Percentiles rank a stretch among this genome's conserved stretches.
Evolutionary conservation across 2,797 vertebrate genomes (phyloP).

Genomic region (Hipposideros larvatus): DNA sequence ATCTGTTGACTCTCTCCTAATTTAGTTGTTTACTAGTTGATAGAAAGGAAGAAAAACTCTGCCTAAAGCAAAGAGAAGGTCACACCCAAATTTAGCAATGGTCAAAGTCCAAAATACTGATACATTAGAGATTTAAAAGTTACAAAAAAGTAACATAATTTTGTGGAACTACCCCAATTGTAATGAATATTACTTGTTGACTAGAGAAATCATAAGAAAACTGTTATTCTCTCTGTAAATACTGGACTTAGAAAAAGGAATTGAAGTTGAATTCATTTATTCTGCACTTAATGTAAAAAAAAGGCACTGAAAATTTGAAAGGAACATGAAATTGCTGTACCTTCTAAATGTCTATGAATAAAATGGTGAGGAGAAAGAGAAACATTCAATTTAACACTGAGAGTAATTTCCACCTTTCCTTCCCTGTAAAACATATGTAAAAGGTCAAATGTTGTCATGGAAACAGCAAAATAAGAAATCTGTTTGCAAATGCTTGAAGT

Average conservation of each 20-base stretch:
- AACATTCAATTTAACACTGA: slow-evolving; percentile 78
- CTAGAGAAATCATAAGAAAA: not conserved
- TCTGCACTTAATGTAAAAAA: slow-evolving; percentile 62
- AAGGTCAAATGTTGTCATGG: slow-evolving; percentile 88
- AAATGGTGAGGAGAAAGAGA: slow-evolving; percentile 69
- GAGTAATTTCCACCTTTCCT: slow-evolving; percentile 81
- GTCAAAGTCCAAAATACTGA: not conserved
- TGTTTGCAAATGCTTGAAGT: slow-evolving; percentile 73
- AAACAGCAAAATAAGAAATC: slow-evolving; percentile 87
- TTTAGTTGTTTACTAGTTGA: not conserved
- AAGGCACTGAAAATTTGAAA: slow-evolving; percentile 70
- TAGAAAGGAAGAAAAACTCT: not conserved
- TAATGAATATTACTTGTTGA: not conserved
- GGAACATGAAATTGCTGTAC: slow-evolving; percentile 65
- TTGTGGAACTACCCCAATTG: not conserved
- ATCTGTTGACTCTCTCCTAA: not conserved
- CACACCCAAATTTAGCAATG: not conserved
- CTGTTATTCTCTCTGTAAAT: not conserved
- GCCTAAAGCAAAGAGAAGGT: not conserved
- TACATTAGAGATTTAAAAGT: not conserved
- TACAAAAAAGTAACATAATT: not conserved
- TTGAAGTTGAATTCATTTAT: slow-evolving; percentile 38
- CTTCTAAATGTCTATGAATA: slow-evolving; percentile 67
- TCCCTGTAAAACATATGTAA: slow-evolving; percentile 70
- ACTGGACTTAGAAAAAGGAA: slow-evolving; percentile 18